Evolutionary conservation across 2,888 invertebrate species (phyloP).

Genomic region (Tenthredo livida): DNA sequence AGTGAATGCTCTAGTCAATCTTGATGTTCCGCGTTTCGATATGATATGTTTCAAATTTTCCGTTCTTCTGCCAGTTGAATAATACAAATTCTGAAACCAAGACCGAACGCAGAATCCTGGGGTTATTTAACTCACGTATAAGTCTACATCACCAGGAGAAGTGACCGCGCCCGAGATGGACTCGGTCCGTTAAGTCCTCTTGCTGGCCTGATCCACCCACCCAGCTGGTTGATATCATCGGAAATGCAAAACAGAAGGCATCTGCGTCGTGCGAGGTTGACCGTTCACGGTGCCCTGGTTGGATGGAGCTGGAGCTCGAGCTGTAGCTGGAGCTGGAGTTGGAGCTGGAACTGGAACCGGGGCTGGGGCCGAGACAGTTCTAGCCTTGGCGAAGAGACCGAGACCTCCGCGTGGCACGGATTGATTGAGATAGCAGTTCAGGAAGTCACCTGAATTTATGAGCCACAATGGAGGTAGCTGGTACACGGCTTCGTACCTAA

Average conservation of each 20-base stretch:
- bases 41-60: not conserved
- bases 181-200: conserved; percentile 72
- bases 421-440: conserved; percentile 65
- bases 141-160: conserved; percentile 30
- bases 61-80: not conserved
- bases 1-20: not conserved
- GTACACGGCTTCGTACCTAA: conserved; percentile 49
- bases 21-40: not conserved
- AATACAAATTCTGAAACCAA: not conserved
- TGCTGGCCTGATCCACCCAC: conserved; percentile 64
- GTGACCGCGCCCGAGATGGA: conserved; percentile 71
- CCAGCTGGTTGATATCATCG: conserved; percentile 70
- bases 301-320: not conserved
- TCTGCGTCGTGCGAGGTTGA: conserved; percentile 40
- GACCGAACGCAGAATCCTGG: not conserved
- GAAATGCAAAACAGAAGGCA: conserved; percentile 74
- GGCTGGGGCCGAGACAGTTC: conserved; percentile 21
- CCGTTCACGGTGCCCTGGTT: conserved; percentile 33
- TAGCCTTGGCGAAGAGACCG: conserved; percentile 54
- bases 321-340: not conserved
- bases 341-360: not conserved
- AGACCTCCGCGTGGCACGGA: conserved; percentile 50
- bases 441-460: conserved; percentile 66
- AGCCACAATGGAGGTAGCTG: conserved; percentile 50
- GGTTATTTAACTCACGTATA: conserved; percentile 4